These are phyloP conservation scores for Trichogramma dendrolimi DNA, from an alignment of 2,888 invertebrate genomes.

Conservation along the genomic window DNA sequence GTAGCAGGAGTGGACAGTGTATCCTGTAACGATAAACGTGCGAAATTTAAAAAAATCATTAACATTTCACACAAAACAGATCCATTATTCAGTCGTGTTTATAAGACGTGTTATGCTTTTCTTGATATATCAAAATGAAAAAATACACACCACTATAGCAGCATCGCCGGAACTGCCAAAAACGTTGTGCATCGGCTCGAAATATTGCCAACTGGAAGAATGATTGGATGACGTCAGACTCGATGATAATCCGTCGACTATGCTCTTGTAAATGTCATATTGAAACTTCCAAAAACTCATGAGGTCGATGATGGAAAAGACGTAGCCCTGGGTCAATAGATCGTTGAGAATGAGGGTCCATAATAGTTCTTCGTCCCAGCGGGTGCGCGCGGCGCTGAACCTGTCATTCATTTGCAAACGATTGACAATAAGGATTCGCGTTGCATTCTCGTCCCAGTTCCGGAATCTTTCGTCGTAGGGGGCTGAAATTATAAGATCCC, in stretches of 20 bases:
- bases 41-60: no score
- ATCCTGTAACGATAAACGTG: no score
- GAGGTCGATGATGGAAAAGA: conserved; percentile 1
- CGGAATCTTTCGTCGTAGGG: conserved; percentile 2
- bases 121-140: not conserved
- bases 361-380: not conserved
- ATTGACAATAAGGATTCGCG: conserved; percentile 8
- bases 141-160: not conserved
- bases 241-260: not conserved
- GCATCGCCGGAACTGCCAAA: not conserved
- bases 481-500: no score
- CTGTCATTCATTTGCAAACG: conserved; percentile 14
- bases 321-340: conserved; percentile 1
- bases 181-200: conserved; percentile 13
- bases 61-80: no score
- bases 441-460: conserved; percentile 11
- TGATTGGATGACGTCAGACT: not conserved
- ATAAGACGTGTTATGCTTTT: no score
- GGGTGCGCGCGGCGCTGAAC: not conserved
- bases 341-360: conserved; percentile 9
- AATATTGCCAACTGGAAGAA: conserved; percentile 10
- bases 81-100: no score
- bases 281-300: conserved; percentile 12
- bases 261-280: conserved; percentile 8
- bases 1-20: no score